phyloP scores from a whole-genome alignment of 64 coral and sea anemone genomes.

The Montipora efflorescens region DNA sequence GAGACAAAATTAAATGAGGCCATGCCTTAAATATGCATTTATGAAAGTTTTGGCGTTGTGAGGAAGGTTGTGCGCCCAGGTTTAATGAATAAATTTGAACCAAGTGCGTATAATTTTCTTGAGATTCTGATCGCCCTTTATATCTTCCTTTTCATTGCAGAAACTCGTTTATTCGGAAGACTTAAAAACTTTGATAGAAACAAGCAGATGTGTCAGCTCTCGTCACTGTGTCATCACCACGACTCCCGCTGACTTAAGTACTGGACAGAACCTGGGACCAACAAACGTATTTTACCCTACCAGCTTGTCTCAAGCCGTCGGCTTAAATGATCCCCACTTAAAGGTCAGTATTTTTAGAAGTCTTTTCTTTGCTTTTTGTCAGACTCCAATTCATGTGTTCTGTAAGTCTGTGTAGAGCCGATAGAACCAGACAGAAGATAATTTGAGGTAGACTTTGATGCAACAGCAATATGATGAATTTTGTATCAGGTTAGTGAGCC shows the following conservation, averaged over 20 bases:
- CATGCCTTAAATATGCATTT: no score
- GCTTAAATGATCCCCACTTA: slow-evolving; percentile 65
- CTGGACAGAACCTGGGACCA: slow-evolving; percentile 49
- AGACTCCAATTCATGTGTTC: no score
- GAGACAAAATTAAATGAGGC: no score
- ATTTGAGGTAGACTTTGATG: no score
- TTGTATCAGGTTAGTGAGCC: no score
- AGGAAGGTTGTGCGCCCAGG: no score
- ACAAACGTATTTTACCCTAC: slow-evolving; percentile 84
- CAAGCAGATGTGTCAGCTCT: slow-evolving; percentile 63
- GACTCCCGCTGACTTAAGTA: slow-evolving; percentile 3
- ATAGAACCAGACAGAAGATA: no score
- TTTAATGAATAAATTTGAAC: no score
- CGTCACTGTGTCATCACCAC: slow-evolving; percentile 73
- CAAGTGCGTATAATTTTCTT: no score
- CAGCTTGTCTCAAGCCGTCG: slow-evolving; percentile 70
- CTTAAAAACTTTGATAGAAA: not conserved
- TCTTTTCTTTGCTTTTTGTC: not conserved
- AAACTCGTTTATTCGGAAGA: slow-evolving; percentile 59
- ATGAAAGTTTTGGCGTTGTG: no score
- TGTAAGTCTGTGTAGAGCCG: no score
- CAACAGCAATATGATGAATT: no score
- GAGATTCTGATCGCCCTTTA: not conserved
- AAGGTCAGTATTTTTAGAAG: slow-evolving; percentile 41
- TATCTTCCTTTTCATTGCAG: slow-evolving; percentile 8